Percentiles rank a stretch among this genome's conserved stretches.
Evolutionary conservation across 37 sponge, comb jelly and placozoan species (phyloP).

Genomic region (Cliona cf. orientalis): DNA sequence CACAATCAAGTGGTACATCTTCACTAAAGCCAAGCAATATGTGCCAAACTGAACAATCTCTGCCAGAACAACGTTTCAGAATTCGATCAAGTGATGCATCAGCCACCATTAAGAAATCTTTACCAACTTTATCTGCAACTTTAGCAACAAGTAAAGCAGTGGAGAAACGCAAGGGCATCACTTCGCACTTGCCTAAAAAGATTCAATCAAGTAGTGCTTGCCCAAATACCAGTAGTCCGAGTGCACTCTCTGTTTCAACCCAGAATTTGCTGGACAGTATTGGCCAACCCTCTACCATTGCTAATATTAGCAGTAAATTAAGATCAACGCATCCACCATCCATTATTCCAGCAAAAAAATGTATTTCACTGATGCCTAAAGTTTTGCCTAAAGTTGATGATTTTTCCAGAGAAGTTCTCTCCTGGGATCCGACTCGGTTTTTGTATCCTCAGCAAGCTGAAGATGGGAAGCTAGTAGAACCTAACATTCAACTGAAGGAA

Average conservation of each 20-base stretch:
- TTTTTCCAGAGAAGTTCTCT: slow-evolving; percentile 13
- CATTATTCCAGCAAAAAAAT: too few species aligned
- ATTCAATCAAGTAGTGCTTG: neutral
- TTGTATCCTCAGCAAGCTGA: slow-evolving; percentile 1
- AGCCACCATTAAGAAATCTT: neutral
- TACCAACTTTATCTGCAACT: too few species aligned
- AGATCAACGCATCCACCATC: neutral
- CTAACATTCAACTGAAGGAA: neutral
- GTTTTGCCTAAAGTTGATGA: slow-evolving; percentile 7
- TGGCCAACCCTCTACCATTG: neutral
- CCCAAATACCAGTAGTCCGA: neutral
- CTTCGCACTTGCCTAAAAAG: neutral
- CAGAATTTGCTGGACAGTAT: too few species aligned
- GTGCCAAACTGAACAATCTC: neutral
- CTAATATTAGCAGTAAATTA: neutral
- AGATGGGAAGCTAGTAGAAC: slow-evolving; percentile 10
- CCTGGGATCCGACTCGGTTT: slow-evolving; percentile 44
- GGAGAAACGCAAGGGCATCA: neutral
- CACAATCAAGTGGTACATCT: too few species aligned
- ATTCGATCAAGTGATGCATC: too few species aligned
- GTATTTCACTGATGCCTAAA: slow-evolving; percentile 2
- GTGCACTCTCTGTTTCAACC: neutral
- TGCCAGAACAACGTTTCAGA: too few species aligned
- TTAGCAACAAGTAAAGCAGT: neutral
- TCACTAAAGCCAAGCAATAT: neutral